Evolutionary conservation across 2,888 invertebrate species (phyloP), one percentile per base, ranked within the genome.

Genomic region (Ormyrus labotus): DNA sequence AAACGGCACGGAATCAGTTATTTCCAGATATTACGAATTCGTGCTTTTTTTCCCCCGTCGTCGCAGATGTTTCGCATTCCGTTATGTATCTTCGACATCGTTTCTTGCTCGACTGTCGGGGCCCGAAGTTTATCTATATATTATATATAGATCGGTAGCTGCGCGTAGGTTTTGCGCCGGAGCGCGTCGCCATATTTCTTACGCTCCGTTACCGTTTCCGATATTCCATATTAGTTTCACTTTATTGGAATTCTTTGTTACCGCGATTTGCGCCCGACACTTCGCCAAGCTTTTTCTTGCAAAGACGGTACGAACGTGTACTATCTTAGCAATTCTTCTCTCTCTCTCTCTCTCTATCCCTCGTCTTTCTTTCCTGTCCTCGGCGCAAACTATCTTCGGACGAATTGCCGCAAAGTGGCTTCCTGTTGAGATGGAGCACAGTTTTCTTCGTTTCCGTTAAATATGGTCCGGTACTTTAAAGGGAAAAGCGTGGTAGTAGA

Each of bases 241-340:
- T 79, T 83, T 81, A 83, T 83, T 83, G 81, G 79, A 81, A 81
- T 77, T 82, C 82, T 81, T 83, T 78, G 79, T 58, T 67, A 50
- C 48, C 67, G 70, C 69, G 67, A 78, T 78, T 78, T 64, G 34
- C 57, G 64, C 70, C 50, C 63, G 63, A 64, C 64, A 70, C 70
- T 64, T 55, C 0, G 19, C 19, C 48, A 55, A 61, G 47, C 34
- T 47, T 64, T 51, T 60, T 45, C 34, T 34, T 47, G 45, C 55
- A 1, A 34, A 34, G 34, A 34, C 4, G 53, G n/a, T 50, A 61
- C 48, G 47, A 55, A 55, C 50, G 51, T 9, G 10, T 45, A 51
- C 64, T 78, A 65, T 78, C 77, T 77, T 78, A 78, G 64, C 58
- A 58, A 78, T 78, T 65, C 58, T 13, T 65, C 57, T n/a, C 47